Base-by-base conservation (phyloP, 2,113 vertebrate species). In the Hippocampus guttulatus region DNA sequence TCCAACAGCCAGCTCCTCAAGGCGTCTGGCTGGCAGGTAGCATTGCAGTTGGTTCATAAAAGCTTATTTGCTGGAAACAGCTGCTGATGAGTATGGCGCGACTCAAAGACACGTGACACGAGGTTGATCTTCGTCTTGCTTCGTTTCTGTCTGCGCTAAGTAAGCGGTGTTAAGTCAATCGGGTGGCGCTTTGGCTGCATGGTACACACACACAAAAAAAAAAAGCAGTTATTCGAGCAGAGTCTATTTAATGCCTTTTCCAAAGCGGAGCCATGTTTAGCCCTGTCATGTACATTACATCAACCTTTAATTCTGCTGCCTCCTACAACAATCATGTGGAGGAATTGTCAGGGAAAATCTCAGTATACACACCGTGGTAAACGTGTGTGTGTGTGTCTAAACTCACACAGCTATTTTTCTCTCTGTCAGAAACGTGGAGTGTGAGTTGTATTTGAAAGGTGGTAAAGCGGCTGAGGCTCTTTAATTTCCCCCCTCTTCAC, bases 391-490 rank as follows among this genome's bases (percentile, higher is more conserved):
- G 57, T 49, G 55, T 61, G 33, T 68, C 47, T 64, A 40, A 58
- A 23, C 1, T 40, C 66, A 8, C 54, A 16, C 58, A 3, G 69
- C 70, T 86, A 85, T 87, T 85, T 85, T 83, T 71, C 75, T 66
- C 71, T 70, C 84, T 84, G 85, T 88, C 86, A 84, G 73, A 82
- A 76, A 81, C 73, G 68, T 54, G 80, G 79, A 84, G 81, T 69
- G 77, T 88, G 85, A 87, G 84, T 88, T 86, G 83, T 86, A 84
- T 90, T 87, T 91, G 88, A 90, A 89, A 85, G 86, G 82, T 86
- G 86, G 87, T 87, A 88, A 89, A 90, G 85, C 89, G 85, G 84
- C 89, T 79, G 89, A 87, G 88, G 84, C 84, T 91, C 85, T 88
- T 88, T 88, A 84, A 90, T 91, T 91, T 81, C 82, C 86, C 84